These are phyloP conservation scores for Dendroctonus valens DNA, from an alignment of 1,140 invertebrate species.

Conservation along the genomic window DNA sequence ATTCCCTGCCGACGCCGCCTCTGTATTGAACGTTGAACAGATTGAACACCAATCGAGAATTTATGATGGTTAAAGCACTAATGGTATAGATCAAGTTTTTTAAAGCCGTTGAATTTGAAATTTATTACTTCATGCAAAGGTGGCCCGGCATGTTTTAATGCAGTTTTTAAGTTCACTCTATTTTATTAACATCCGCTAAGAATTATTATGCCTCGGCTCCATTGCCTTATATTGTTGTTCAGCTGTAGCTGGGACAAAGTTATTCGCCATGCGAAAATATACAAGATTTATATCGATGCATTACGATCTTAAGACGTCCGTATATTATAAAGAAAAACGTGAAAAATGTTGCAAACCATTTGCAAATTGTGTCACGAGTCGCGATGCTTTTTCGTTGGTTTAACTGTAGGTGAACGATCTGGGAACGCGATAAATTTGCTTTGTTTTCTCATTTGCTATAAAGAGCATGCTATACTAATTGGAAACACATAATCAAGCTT, in stretches of 20 bases:
- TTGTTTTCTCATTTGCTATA: too few species aligned
- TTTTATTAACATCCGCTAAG: constrained; percentile 40
- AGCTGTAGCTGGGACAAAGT: constrained; percentile 13
- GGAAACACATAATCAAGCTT: too few species aligned
- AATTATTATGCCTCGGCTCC: constrained; percentile 26
- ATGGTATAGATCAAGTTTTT: constrained; percentile 44
- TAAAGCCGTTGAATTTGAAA: constrained; percentile 44
- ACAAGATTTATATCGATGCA: constrained; percentile 23
- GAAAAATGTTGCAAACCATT: constrained; percentile 15
- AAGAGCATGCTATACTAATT: too few species aligned
- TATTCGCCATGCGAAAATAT: constrained; percentile 21
- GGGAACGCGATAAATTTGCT: too few species aligned
- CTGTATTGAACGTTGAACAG: constrained; percentile 24
- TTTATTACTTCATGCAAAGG: constrained; percentile 43
- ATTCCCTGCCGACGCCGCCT: not conserved
- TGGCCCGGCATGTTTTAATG: constrained; percentile 40
- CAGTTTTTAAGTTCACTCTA: constrained; percentile 43
- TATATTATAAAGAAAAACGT: constrained; percentile 14
- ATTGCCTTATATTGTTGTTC: constrained; percentile 24
- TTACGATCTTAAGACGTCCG: constrained; percentile 17
- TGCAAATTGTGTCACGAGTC: constrained; percentile 8
- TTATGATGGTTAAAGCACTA: constrained; percentile 49
- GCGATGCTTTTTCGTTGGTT: constrained; percentile 1
- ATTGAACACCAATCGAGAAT: constrained; percentile 46
- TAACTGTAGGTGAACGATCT: too few species aligned